Evolutionary conservation across 2,888 invertebrate species (phyloP), one percentile per base, ranked within the genome.

Genomic region (Galerucella pusilla): DNA sequence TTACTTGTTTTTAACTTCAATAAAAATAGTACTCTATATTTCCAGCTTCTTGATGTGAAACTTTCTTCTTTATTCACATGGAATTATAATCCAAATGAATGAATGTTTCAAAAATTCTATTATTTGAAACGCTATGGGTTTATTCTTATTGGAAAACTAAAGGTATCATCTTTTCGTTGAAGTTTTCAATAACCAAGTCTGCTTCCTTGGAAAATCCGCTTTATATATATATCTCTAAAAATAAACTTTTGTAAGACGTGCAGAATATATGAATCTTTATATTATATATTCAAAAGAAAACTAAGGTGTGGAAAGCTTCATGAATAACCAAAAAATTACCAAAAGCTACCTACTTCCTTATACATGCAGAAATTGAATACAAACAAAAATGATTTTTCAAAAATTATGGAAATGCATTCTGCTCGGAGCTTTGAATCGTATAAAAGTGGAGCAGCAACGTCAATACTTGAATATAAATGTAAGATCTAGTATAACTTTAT

Each of bases 311-410:
- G 54, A 54, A 54, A 54, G 16, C 16, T 54, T 54, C n/a, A 54
- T 54, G 54, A 54, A 54, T 54, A 54, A 54, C 54, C 54, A 54
- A 54, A 54, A 54, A 54, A 42, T 54, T n/a, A 54, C 54, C 54
- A 16, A 54, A 54, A 54, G 54, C 14, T 49, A 14, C 49, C 49
- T 49, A 49, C 49, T 49, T 49, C 14, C 3, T 49, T 49, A 49
- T 49, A 49, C 49, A 54, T n/a, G 6, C 54, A 54, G 54, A 54
- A 14, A 54, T 7, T 54, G 54, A 12, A 54, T 54, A 5, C 54
- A 54, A 54, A 54, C 54, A 54, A 54, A 54, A 54, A 14, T 54
- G 7, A n/a, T 54, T 54, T 54, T 54, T 54, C 7, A 7, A n/a
- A n/a, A 54, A 54, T 54, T 54, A 54, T 54, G 54, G 54, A 54